Conservation (phyloP, 2,113 vertebrate species). For the Sinocyclocheilus grahami region DNA sequence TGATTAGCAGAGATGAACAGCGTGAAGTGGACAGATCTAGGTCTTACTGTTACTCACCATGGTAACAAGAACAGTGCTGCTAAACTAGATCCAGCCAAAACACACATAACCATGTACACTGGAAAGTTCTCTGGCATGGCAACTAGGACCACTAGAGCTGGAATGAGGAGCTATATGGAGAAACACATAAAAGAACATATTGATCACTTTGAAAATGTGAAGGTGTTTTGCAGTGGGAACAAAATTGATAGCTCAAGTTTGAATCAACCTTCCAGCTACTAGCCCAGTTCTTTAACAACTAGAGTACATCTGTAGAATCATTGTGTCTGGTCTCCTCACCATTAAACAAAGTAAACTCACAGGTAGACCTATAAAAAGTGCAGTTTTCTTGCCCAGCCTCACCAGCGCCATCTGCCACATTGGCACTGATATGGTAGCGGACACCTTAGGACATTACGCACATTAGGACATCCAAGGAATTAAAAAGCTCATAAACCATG, state of each 20-base stretch:
- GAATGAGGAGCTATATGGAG: constrained; percentile 71
- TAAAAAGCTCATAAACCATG: background rate
- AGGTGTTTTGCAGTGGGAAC: background rate
- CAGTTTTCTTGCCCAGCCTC: constrained; percentile 75
- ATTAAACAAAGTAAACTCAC: constrained; percentile 63
- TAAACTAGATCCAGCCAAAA: constrained; percentile 73
- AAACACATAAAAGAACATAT: constrained; percentile 25
- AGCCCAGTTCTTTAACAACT: background rate
- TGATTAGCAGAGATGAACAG: constrained; percentile 37
- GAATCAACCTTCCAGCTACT: background rate
- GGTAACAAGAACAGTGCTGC: constrained; percentile 76
- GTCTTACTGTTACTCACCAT: constrained; percentile 72
- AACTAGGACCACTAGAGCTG: constrained; percentile 66
- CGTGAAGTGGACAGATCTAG: constrained; percentile 26
- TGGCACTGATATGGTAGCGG: constrained; percentile 73
- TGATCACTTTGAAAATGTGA: background rate
- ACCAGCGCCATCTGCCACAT: constrained; percentile 78
- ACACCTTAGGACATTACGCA: constrained; percentile 56
- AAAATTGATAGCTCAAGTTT: background rate
- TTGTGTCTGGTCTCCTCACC: background rate
- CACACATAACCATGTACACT: constrained; percentile 69
- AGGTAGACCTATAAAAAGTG: constrained; percentile 69
- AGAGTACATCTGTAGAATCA: background rate
- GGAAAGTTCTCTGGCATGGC: constrained; percentile 71
- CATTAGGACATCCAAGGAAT: background rate